Base-by-base conservation (phyloP, 2,113 vertebrate species). In the Xiphorhynchus elegans region DNA sequence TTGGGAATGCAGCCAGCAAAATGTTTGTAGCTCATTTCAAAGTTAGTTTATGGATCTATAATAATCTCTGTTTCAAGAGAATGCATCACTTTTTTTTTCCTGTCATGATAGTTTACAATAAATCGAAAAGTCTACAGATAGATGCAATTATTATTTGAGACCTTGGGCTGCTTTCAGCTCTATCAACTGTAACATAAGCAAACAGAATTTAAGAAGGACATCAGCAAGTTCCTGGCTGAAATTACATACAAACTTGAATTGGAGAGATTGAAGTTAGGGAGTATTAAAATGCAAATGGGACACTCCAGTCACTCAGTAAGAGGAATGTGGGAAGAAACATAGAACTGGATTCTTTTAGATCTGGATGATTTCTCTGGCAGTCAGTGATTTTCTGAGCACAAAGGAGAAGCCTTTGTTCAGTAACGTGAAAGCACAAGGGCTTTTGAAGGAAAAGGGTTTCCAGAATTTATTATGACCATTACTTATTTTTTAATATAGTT, bases 1-100 rank as follows among this genome's bases (percentile, higher is more conserved):
- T 90, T 90, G 66, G 90, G 86, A 94, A 39, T 58, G 35, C 53
- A 87, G 80, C 86, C 92, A 94, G 75, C 47, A 82, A 82, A 91
- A 87, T 66, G 37, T 81, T 91, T 86, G 62, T 93, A 84, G 62
- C 66, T 90, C 46, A 24, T 63, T 93, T 92, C 46, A 74, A 31
- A 72, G 68, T 86, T 95, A 70, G 77, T 85, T 93, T 88, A 69
- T 79, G 74, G 64, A 64, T 93, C 60, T 70, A 0, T 70, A 91
- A 83, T 88, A 2, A 42, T 86, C 60, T 70, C 35, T 62, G 7
- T 72, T 83, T 78, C 13, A 49, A 75, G 28, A 79, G 50, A 84
- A 47, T 58, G 35, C 14, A 13, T 94, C 0, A 6, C 39, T 78
- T 5, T 50, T 28, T 68, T 60, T 37, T 72, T 53, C 18, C 24